Conservation (phyloP, 2,888 invertebrate species). For the Hesperia comma region DNA sequence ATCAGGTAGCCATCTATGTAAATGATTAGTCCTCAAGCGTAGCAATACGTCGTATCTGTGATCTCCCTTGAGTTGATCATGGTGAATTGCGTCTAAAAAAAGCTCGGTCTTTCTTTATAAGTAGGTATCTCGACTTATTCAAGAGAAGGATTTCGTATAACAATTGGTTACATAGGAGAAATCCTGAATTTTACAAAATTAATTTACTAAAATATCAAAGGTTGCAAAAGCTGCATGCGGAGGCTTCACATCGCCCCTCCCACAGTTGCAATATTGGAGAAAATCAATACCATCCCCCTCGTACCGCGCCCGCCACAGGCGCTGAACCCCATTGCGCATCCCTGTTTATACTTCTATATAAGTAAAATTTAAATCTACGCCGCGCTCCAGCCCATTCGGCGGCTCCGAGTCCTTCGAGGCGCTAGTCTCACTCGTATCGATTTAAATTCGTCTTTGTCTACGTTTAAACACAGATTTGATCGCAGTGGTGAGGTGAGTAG, state of each 20-base stretch:
- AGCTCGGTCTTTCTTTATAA: too few relatives aligned
- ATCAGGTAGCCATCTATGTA: too few relatives aligned
- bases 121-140: too few relatives aligned
- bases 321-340: conserved; percentile 27
- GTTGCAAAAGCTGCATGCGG: conserved; percentile 23
- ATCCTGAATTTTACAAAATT: not conserved
- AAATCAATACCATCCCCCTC: conserved; percentile 30
- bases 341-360: conserved; percentile 22
- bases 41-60: too few relatives aligned
- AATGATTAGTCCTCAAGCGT: too few relatives aligned
- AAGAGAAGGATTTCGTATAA: too few relatives aligned
- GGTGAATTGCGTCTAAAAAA: too few relatives aligned
- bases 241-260: conserved; percentile 12
- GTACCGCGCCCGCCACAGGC: conserved; percentile 3
- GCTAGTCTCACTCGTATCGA: conserved; percentile 20
- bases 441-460: conserved; percentile 13
- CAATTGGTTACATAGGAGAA: too few relatives aligned
- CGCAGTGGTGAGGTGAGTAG: conserved; percentile 14
- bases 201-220: conserved; percentile 11
- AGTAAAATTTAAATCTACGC: conserved; percentile 30
- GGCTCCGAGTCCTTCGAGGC: conserved; percentile 27
- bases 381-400: conserved; percentile 30
- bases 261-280: conserved; percentile 22
- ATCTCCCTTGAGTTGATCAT: too few relatives aligned
- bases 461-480: not conserved